Conservation (phyloP, 2,797 vertebrate genomes). For the Syngnathus rostellatus region DNA sequence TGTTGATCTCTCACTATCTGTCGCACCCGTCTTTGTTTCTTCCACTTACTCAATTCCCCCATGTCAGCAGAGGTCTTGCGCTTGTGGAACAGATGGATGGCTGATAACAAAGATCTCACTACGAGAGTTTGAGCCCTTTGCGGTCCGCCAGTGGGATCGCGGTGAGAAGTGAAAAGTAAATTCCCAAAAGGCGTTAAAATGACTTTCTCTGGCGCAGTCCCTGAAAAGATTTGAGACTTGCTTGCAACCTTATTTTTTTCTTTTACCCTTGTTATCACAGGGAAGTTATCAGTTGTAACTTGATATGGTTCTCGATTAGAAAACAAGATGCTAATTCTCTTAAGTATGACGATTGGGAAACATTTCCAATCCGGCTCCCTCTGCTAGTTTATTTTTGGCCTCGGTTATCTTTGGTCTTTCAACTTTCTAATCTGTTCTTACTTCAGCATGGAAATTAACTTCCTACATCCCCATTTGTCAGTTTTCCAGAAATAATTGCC, state of each 20-base stretch:
- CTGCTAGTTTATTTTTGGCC: too few relatives aligned
- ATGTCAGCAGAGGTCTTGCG: neutral
- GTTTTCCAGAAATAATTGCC: too few relatives aligned
- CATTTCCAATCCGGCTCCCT: too few relatives aligned
- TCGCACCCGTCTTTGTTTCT: conserved; percentile 15
- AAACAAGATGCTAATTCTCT: too few relatives aligned
- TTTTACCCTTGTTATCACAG: too few relatives aligned
- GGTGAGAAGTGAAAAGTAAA: neutral
- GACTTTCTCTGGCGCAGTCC: neutral
- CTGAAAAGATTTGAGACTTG: neutral
- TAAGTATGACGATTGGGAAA: neutral
- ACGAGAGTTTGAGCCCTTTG: neutral
- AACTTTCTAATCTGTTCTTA: too few relatives aligned
- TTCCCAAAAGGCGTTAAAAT: neutral
- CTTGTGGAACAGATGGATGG: neutral
- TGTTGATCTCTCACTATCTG: conserved; percentile 5
- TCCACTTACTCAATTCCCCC: neutral
- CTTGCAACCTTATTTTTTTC: too few relatives aligned
- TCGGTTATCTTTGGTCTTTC: too few relatives aligned
- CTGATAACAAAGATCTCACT: neutral
- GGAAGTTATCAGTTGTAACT: neutral
- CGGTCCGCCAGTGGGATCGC: neutral
- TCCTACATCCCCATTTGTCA: too few relatives aligned
- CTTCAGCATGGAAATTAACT: too few relatives aligned
- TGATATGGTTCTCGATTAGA: neutral